Percentiles rank a stretch among this genome's conserved stretches.
phyloP scores from a whole-genome alignment of 2,113 vertebrate genomes.

The Globicephala melas region DNA sequence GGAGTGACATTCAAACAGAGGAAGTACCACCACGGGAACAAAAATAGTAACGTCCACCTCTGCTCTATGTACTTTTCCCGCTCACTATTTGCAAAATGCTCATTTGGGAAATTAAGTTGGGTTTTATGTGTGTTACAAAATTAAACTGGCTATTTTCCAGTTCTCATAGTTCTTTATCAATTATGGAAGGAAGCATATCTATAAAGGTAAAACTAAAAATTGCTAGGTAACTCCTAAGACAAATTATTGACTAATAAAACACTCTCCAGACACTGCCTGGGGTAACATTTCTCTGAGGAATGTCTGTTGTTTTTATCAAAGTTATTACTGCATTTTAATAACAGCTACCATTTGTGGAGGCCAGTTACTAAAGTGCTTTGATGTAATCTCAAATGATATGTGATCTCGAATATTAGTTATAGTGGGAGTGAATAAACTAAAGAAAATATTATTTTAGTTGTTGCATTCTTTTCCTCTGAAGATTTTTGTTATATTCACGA shows the following conservation, averaged over 20 bases:
- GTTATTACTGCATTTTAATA: slow-evolving; percentile 42
- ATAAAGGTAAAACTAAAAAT: slow-evolving; percentile 46
- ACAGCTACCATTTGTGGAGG: not conserved
- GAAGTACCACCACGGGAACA: not conserved
- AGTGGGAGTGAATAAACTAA: not conserved
- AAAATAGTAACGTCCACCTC: slow-evolving; percentile 19
- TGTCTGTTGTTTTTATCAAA: not conserved
- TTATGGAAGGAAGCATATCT: slow-evolving; percentile 26
- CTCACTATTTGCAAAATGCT: slow-evolving; percentile 44
- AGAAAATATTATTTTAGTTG: not conserved
- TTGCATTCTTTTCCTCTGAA: not conserved
- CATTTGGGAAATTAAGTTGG: slow-evolving; percentile 71
- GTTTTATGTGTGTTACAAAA: slow-evolving; percentile 53
- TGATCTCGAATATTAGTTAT: not conserved
- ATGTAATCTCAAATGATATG: not conserved
- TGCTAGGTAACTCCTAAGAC: not conserved
- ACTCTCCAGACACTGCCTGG: not conserved
- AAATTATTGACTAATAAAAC: slow-evolving; percentile 37
- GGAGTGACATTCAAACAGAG: not conserved
- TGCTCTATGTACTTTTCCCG: slow-evolving; percentile 4
- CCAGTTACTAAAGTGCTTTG: not conserved
- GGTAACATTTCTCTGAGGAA: slow-evolving; percentile 29
- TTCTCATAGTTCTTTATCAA: not conserved
- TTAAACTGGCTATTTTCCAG: slow-evolving; percentile 45
- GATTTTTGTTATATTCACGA: not conserved